Conservation (phyloP, 2,797 vertebrate species). For the Craterocephalus amniculus region DNA sequence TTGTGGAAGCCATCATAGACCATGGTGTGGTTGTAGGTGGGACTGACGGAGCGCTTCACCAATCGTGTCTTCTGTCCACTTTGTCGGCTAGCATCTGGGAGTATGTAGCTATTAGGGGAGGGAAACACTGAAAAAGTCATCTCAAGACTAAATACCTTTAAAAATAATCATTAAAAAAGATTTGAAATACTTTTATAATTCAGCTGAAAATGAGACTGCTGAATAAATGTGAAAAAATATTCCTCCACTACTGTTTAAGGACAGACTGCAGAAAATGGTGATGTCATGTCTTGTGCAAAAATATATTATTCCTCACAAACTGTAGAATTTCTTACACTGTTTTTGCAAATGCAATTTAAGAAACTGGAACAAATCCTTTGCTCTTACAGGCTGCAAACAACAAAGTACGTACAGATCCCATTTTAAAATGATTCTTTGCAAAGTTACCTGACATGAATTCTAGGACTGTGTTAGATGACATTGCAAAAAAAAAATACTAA, state of each 20-base stretch:
- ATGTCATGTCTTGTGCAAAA: not conserved
- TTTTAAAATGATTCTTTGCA: not conserved
- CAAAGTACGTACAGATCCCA: not conserved
- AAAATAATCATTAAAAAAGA: not conserved
- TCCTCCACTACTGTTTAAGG: not conserved
- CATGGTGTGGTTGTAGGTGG: slow-evolving; percentile 97
- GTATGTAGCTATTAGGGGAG: slow-evolving; percentile 85
- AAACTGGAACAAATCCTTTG: not conserved
- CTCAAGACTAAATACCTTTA: not conserved
- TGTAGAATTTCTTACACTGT: too few relatives aligned
- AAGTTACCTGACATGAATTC: not conserved
- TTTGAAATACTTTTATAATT: not conserved
- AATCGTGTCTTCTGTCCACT: slow-evolving; percentile 92
- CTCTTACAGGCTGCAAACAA: not conserved
- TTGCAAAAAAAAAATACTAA: not conserved
- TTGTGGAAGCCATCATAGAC: slow-evolving; percentile 94
- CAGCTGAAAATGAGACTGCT: too few relatives aligned
- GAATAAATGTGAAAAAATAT: not conserved
- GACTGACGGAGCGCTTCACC: slow-evolving; percentile 87
- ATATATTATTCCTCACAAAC: too few relatives aligned
- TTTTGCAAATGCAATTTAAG: too few relatives aligned
- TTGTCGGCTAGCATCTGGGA: slow-evolving; percentile 90
- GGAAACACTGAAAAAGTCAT: not conserved
- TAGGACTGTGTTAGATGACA: not conserved
- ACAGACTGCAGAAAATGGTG: not conserved